Conservation (phyloP, 1,140 invertebrate species). For the Drosophila ironensis region DNA sequence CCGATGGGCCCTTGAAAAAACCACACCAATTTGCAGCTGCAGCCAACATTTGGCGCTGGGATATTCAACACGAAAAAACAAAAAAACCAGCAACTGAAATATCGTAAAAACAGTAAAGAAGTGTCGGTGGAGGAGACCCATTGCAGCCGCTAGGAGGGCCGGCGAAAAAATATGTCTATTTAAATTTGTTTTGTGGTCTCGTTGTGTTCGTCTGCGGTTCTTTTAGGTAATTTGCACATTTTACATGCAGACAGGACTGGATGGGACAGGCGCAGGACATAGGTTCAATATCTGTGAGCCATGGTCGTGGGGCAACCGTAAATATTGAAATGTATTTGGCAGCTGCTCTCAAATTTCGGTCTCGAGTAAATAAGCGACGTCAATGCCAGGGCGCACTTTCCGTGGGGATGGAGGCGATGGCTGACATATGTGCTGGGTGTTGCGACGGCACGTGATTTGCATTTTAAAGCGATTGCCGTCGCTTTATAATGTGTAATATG, state of each 20-base stretch:
- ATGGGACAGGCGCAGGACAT: not conserved
- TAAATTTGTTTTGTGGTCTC: constrained; percentile 81
- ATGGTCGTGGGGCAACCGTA: constrained; percentile 24
- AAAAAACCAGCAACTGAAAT: constrained; percentile 42
- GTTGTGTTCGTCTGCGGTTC: constrained; percentile 80
- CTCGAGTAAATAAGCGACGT: constrained; percentile 67
- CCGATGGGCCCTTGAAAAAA: constrained; percentile 29
- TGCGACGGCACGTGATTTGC: constrained; percentile 61
- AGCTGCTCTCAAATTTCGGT: constrained; percentile 70
- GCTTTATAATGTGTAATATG: constrained; percentile 61
- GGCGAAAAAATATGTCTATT: constrained; percentile 78
- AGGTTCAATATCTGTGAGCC: constrained; percentile 57
- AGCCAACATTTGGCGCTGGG: constrained; percentile 68
- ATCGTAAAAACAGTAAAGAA: constrained; percentile 57
- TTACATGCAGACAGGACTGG: constrained; percentile 67
- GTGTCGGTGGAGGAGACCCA: constrained; percentile 21
- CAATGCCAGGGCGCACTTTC: not conserved
- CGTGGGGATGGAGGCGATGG: not conserved
- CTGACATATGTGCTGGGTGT: constrained; percentile 57
- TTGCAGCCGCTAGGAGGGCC: constrained; percentile 10
- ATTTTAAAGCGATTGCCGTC: constrained; percentile 63
- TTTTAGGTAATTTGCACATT: constrained; percentile 81
- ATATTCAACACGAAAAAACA: constrained; percentile 70
- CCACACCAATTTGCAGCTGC: constrained; percentile 73
- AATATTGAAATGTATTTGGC: constrained; percentile 80